Percentiles rank a stretch among this genome's conserved stretches.
phyloP scores from a whole-genome alignment of 2,797 vertebrate genomes.

The Mastacembelus armatus region DNA sequence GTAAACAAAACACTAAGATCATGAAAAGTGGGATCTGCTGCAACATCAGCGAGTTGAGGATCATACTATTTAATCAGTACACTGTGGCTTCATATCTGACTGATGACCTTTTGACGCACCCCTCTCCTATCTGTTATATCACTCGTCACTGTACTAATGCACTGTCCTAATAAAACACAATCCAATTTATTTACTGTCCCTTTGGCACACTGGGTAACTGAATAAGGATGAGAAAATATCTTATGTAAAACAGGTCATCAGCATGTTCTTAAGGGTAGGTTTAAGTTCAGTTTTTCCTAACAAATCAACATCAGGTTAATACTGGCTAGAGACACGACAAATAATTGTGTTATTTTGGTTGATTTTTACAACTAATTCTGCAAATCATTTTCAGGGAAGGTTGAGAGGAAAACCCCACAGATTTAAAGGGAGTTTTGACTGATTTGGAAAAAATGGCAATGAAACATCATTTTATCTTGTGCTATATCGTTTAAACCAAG shows the following conservation, averaged over 20 bases:
- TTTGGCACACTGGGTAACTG: constrained; percentile 32
- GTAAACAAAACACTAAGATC: constrained; percentile 72
- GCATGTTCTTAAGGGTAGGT: constrained; percentile 10
- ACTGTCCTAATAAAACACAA: constrained; percentile 43
- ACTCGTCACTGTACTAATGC: constrained; percentile 28
- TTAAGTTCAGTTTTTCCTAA: no score
- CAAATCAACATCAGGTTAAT: neutral
- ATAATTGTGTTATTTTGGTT: no score
- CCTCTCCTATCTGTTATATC: constrained; percentile 20
- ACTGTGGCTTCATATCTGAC: constrained; percentile 37
- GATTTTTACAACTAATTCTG: no score
- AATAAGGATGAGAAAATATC: constrained; percentile 15
- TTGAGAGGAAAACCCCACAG: no score
- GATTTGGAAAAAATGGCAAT: no score
- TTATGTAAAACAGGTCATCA: neutral
- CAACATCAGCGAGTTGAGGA: constrained; percentile 49
- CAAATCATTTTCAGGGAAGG: no score
- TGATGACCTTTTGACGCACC: constrained; percentile 60
- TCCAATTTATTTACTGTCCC: constrained; percentile 32
- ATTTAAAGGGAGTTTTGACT: no score
- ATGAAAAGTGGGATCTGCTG: constrained; percentile 45
- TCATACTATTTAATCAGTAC: constrained; percentile 22
- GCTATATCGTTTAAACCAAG: no score
- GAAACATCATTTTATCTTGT: no score
- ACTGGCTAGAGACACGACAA: neutral